phyloP scores from a whole-genome alignment of 2,888 invertebrate species.

The Dasysyrphus tricinctus region DNA sequence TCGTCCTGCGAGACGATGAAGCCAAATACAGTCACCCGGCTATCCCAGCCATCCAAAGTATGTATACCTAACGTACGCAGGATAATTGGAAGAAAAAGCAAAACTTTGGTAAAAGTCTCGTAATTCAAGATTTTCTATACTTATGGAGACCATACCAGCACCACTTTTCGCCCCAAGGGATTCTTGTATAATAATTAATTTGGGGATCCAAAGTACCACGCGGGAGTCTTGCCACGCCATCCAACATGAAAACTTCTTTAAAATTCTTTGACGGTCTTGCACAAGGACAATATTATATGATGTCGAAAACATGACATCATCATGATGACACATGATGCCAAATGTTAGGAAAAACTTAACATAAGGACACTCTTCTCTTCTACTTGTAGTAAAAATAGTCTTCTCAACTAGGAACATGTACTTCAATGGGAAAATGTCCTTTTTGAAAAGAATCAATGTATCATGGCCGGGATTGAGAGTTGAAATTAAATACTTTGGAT shows the following conservation, averaged over 20 bases:
- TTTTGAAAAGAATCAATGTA: constrained; percentile 41
- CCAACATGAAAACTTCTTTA: neutral
- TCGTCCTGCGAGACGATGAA: constrained; percentile 14
- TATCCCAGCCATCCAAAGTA: neutral
- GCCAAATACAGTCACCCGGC: constrained; percentile 26
- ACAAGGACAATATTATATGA: constrained; percentile 25
- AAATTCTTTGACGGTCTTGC: constrained; percentile 36
- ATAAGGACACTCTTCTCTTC: constrained; percentile 7
- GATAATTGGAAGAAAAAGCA: constrained; percentile 67
- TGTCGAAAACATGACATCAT: constrained; percentile 34
- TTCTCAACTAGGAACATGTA: neutral
- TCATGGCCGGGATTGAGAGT: constrained; percentile 66
- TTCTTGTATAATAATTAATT: constrained; percentile 60
- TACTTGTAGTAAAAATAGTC: neutral
- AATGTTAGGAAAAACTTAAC: constrained; percentile 40
- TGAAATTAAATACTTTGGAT: constrained; percentile 38
- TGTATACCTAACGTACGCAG: constrained; percentile 35
- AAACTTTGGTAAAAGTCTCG: constrained; percentile 67
- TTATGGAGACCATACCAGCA: neutral
- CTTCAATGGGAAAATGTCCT: constrained; percentile 19
- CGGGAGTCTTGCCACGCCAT: neutral
- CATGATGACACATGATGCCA: constrained; percentile 63
- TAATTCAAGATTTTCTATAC: constrained; percentile 69
- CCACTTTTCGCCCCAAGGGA: neutral
- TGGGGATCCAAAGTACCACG: constrained; percentile 19